Evolutionary conservation across 1,140 invertebrate species (phyloP).

Genomic region (Pinna nobilis): DNA sequence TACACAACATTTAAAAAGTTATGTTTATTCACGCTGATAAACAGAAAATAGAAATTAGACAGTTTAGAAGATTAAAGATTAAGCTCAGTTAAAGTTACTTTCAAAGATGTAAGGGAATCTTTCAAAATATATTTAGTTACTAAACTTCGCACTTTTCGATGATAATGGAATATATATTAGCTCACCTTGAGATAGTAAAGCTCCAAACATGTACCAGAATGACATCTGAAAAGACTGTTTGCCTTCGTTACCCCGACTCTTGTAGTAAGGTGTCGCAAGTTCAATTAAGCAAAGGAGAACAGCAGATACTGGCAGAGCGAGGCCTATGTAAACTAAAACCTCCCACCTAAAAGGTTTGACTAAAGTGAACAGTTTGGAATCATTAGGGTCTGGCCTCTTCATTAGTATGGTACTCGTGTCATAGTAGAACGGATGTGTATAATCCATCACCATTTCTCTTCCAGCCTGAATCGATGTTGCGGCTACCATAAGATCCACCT

Average conservation of each 20-base stretch:
- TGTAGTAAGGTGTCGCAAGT: constrained; percentile 48
- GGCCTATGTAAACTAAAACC: constrained; percentile 43
- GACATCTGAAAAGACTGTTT: constrained; percentile 27
- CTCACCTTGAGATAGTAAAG: constrained; percentile 43
- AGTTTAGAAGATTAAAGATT: not conserved
- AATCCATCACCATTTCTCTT: constrained; percentile 55
- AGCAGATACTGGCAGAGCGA: constrained; percentile 27
- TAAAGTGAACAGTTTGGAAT: constrained; percentile 51
- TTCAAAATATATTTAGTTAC: no score
- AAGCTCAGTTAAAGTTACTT: not conserved
- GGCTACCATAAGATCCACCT: constrained; percentile 56
- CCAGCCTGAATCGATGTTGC: constrained; percentile 39
- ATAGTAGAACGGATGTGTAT: constrained; percentile 86
- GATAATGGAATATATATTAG: not conserved
- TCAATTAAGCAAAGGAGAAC: constrained; percentile 41
- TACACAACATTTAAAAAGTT: not conserved
- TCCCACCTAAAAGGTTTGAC: constrained; percentile 54
- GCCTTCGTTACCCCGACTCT: not conserved
- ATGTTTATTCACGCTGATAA: not conserved
- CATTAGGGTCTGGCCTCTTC: constrained; percentile 48
- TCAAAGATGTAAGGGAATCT: no score
- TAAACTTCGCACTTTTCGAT: no score
- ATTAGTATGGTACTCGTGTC: constrained; percentile 84
- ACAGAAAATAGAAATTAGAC: not conserved
- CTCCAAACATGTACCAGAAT: constrained; percentile 51